phyloP scores from a whole-genome alignment of 2,888 invertebrate species.

The Chaetogeoica ovagalla region DNA sequence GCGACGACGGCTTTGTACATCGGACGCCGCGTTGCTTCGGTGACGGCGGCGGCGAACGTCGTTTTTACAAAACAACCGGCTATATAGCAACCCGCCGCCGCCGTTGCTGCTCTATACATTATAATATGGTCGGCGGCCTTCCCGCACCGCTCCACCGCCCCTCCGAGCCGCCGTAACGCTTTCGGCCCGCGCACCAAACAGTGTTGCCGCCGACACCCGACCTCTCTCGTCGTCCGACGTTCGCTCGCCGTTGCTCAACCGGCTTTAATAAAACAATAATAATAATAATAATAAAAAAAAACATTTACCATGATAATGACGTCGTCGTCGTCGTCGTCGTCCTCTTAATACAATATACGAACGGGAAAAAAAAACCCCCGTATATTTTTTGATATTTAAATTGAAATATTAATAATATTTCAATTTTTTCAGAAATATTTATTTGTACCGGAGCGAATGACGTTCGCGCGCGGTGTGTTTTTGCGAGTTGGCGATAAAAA shows the following conservation, averaged over 20 bases:
- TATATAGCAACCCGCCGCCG: not conserved
- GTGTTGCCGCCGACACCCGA: slow-evolving; percentile 45
- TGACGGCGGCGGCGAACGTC: slow-evolving; percentile 42
- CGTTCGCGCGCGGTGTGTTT: too few species aligned
- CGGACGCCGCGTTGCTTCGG: slow-evolving; percentile 41
- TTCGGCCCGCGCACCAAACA: slow-evolving; percentile 18
- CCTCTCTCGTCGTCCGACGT: slow-evolving; percentile 26
- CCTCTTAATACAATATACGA: not conserved
- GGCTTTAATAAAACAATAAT: slow-evolving; percentile 43
- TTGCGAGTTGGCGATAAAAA: too few species aligned
- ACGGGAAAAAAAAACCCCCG: slow-evolving; percentile 12
- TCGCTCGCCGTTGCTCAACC: slow-evolving; percentile 15
- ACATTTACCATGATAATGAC: slow-evolving; percentile 29
- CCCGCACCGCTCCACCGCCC: slow-evolving; percentile 39
- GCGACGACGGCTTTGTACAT: slow-evolving; percentile 32
- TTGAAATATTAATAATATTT: not conserved
- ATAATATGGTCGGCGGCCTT: slow-evolving; percentile 47
- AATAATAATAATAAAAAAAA: slow-evolving; percentile 43
- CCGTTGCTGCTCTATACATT: not conserved
- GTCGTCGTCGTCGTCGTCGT: not conserved
- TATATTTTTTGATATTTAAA: not conserved
- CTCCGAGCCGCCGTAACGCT: too few species aligned
- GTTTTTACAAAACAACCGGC: slow-evolving; percentile 50
- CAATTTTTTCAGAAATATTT: too few species aligned
- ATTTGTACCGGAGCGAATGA: too few species aligned